A percentile compares a stretch with the other conserved stretches of the same genome.
phyloP scores from a whole-genome alignment of 2,888 invertebrate genomes.

The Tenthredo mesomela region DNA sequence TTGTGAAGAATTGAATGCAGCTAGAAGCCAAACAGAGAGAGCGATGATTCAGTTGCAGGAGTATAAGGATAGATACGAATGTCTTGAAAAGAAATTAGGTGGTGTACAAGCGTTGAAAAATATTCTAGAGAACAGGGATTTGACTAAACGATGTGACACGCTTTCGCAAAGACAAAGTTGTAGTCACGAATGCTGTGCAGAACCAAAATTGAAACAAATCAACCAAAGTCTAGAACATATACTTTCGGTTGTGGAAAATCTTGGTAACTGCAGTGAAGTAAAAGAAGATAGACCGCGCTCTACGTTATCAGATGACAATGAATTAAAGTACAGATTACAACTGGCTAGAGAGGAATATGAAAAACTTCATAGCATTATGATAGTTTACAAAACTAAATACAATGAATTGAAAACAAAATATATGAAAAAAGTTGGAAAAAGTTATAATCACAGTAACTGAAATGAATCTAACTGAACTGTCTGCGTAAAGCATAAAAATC shows the following conservation, averaged over 20 bases:
- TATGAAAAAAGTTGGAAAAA: background rate
- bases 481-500: background rate
- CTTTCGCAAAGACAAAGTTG: conserved; percentile 4
- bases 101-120: background rate
- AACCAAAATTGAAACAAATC: conserved; percentile 28
- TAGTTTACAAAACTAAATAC: conserved; percentile 25
- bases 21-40: background rate
- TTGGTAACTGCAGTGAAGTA: background rate
- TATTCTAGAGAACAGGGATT: background rate
- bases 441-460: background rate
- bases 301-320: conserved; percentile 7
- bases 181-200: background rate
- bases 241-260: conserved; percentile 2
- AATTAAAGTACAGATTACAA: conserved; percentile 33
- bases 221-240: background rate
- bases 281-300: background rate
- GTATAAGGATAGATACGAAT: background rate
- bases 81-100: background rate
- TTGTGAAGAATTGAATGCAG: conserved; percentile 14
- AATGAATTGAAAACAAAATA: conserved; percentile 21
- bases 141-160: background rate
- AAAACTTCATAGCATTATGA: conserved; percentile 26
- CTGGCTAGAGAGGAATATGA: conserved; percentile 32
- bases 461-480: background rate
- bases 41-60: background rate